Evolutionary conservation across 2,888 invertebrate genomes (phyloP), one percentile per base, ranked within the genome.

Genomic region (Leptopterna dolabrata): DNA sequence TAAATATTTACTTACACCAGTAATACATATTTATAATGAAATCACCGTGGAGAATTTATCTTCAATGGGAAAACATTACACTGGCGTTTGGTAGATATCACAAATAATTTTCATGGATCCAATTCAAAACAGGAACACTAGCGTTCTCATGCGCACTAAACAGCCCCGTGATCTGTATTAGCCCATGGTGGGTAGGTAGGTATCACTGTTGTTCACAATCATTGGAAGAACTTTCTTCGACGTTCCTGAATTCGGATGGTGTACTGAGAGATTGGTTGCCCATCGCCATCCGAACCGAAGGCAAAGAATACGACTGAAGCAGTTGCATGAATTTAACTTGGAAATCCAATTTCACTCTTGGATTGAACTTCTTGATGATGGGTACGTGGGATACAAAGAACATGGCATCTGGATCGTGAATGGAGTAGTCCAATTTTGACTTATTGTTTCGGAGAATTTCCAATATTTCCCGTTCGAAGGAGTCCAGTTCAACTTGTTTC

Each of bases 321-420:
- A 78, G 78, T 45, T 78, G 45, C 78, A 78, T 78, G 9, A 78
- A 78, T 27, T 78, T 78, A 3, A 78, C 24, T 27, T 78, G 78
- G 19, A 78, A 78, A 0, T 78, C 78, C 45, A 78, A 45, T 45
- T 78, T 78, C 6, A 24, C 78, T 43, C 24, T 45, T 3, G 45
- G 24, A 45, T 19, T 78, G n/a, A 78, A 78, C 45, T 45, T n/a
- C 27, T 78, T 78, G 19, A 78, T 78, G 3, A 47, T 19, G 7
- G 78, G 78, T 1, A 45, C 78, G 24, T 45, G 43, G 11, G 78
- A 78, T 41, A 78, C 11, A 24, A 78, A 45, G n/a, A 78, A 78
- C 41, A 47, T 78, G 27, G 41, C 45, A 43, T 78, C 78, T n/a
- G 41, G 45, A 11, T 78, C 78, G n/a, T 45, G 41, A 24, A 78